These are phyloP conservation scores for Odontocerum albicorne DNA, from an alignment of 2,888 invertebrate genomes.

Conservation along the genomic window DNA sequence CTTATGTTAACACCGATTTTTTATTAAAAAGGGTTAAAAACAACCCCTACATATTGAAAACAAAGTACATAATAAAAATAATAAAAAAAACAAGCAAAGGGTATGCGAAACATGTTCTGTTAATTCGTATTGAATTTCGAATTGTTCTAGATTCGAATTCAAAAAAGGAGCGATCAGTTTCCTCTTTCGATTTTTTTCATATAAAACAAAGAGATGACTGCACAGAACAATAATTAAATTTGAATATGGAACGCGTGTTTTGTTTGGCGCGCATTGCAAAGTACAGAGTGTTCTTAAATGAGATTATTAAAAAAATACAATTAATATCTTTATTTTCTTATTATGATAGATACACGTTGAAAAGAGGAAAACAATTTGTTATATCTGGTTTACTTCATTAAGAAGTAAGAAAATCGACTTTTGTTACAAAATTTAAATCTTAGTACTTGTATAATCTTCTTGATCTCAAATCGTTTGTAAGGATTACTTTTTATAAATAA, in stretches of 20 bases:
- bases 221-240: conserved; percentile 13
- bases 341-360: no score
- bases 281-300: background rate
- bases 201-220: background rate
- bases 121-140: conserved; percentile 35
- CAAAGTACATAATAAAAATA: background rate
- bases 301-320: no score
- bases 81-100: conserved; percentile 2
- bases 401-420: no score
- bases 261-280: background rate
- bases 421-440: no score
- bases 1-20: conserved; percentile 14
- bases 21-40: background rate
- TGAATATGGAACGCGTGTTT: conserved; percentile 9
- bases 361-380: no score
- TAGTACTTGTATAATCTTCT: no score
- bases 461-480: no score
- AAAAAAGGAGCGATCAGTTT: conserved; percentile 10
- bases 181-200: background rate
- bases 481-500: no score
- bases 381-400: no score
- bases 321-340: no score
- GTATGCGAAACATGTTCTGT: conserved; percentile 21
- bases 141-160: conserved; percentile 23
- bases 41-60: background rate